Base-by-base conservation (phyloP, 2,113 vertebrate genomes). In the Otolemur garnettii region DNA sequence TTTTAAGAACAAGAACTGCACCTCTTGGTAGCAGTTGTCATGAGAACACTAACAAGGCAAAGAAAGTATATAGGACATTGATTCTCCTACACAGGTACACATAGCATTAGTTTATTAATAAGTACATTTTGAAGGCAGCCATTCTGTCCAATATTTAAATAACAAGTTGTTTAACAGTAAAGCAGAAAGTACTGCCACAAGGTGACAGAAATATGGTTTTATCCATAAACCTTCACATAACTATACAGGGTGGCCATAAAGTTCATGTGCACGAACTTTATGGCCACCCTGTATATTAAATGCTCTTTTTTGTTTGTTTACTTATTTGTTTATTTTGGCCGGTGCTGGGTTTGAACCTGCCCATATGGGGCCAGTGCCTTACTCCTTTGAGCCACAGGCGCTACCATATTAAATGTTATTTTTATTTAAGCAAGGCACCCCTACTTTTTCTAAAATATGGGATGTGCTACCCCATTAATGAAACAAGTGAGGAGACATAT, bases 61-160 rank as follows among this genome's bases (percentile, higher is more conserved):
- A 97, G n/a, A 94, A 94, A 89, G 86, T 78, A 78, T 87, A 95
- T 64, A 95, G 93, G 64, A 97, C 80, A 64, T 87, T 42, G 78
- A 97, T 93, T 97, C 89, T 96, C 89, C 86, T 96, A 97, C 93
- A 96, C 86, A 96, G 91, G 62, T 93, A 13, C 79, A 97, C 91
- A 92, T 82, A 79, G 89, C 96, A 82, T 95, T 93, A 97, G 93
- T 96, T 97, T 97, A 98, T 97, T 97, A 97, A 95, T 19, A 60
- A 97, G 95, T 97, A 96, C 87, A 97, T 94, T 95, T 96, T 93
- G 86, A 97, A 97, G 96, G 91, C 95, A 94, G 93, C 88, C 85
- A 93, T 92, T 96, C 90, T 87, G 30, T 90, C 95, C 91, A 97
- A 17, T 94, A 96, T 91, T 96, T 97, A 96, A 97, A 95, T 96